Percentiles rank a stretch among this genome's conserved stretches.
These are phyloP conservation scores for Proisotoma minuta DNA, from an alignment of 2,888 invertebrate genomes.

Conservation along the genomic window DNA sequence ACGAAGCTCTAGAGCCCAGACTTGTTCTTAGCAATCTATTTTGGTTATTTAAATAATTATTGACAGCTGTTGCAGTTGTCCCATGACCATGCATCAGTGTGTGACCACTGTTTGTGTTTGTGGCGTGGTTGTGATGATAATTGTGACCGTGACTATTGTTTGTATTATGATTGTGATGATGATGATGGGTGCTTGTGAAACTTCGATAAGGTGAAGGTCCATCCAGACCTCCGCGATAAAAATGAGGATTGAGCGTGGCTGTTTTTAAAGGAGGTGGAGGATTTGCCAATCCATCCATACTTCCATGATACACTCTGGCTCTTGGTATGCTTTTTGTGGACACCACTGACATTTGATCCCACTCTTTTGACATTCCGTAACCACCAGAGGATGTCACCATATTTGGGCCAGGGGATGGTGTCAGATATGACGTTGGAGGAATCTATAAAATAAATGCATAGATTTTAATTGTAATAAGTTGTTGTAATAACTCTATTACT, in stretches of 20 bases:
- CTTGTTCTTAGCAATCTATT: slow-evolving; percentile 41
- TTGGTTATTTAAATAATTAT: slow-evolving; percentile 42
- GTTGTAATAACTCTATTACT: too few species aligned
- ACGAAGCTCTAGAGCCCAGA: slow-evolving; percentile 42
- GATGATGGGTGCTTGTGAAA: slow-evolving; percentile 44
- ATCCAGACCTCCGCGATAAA: slow-evolving; percentile 41
- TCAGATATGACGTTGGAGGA: slow-evolving; percentile 29
- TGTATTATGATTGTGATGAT: slow-evolving; percentile 45
- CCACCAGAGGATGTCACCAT: slow-evolving; percentile 30
- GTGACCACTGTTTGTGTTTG: background rate
- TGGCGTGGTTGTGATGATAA: slow-evolving; percentile 9
- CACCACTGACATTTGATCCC: slow-evolving; percentile 85
- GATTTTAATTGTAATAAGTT: too few species aligned
- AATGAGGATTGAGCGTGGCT: slow-evolving; percentile 5
- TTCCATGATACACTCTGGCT: slow-evolving; percentile 66
- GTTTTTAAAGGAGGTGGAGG: slow-evolving; percentile 17
- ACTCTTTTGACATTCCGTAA: slow-evolving; percentile 56
- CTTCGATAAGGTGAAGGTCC: slow-evolving; percentile 45
- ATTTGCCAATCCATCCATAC: slow-evolving; percentile 32
- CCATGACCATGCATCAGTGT: slow-evolving; percentile 16
- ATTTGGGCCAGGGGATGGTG: slow-evolving; percentile 43
- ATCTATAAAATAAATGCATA: too few species aligned
- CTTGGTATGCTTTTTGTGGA: slow-evolving; percentile 84
- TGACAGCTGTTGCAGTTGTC: slow-evolving; percentile 27
- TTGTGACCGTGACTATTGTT: slow-evolving; percentile 19